These are phyloP conservation scores for Drosophila cardini DNA, from an alignment of 1,140 invertebrate genomes.

Conservation along the genomic window DNA sequence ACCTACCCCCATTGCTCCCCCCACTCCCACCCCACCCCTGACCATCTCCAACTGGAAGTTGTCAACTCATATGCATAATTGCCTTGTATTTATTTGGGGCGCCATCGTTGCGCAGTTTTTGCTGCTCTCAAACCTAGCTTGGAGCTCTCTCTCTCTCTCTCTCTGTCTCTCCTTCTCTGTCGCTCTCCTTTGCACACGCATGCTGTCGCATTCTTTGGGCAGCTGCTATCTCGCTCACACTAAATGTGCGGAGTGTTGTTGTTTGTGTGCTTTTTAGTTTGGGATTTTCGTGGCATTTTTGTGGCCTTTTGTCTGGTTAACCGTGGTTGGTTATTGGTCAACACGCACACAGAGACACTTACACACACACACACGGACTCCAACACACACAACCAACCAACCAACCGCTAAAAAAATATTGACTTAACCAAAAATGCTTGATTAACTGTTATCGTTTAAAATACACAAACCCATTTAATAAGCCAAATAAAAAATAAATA, in stretches of 20 bases:
- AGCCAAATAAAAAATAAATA: slow-evolving; percentile 40
- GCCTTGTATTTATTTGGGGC: slow-evolving; percentile 70
- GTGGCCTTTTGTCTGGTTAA: slow-evolving; percentile 85
- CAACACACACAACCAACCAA: slow-evolving; percentile 22
- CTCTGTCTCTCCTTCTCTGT: slow-evolving; percentile 20
- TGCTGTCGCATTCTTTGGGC: slow-evolving; percentile 16
- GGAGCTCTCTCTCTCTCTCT: slow-evolving; percentile 32
- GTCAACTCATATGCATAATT: slow-evolving; percentile 82
- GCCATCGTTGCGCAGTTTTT: slow-evolving; percentile 63
- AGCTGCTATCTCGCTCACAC: slow-evolving; percentile 23
- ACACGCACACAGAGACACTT: slow-evolving; percentile 50
- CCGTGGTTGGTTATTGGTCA: slow-evolving; percentile 84
- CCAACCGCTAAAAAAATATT: slow-evolving; percentile 77
- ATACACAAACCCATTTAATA: slow-evolving; percentile 63
- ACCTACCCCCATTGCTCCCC: neutral
- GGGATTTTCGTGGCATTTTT: slow-evolving; percentile 85
- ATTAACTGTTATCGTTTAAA: slow-evolving; percentile 76
- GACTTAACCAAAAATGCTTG: slow-evolving; percentile 81
- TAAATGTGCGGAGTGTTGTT: slow-evolving; percentile 45
- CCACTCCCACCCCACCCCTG: neutral
- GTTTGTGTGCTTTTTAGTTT: slow-evolving; percentile 84
- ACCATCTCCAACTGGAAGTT: slow-evolving; percentile 59
- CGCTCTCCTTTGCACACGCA: slow-evolving; percentile 3
- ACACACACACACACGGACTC: slow-evolving; percentile 29
- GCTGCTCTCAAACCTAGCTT: slow-evolving; percentile 47